Evolutionary conservation across 2,113 vertebrate genomes (phyloP).

Genomic region (Muntiacus muntjak): DNA sequence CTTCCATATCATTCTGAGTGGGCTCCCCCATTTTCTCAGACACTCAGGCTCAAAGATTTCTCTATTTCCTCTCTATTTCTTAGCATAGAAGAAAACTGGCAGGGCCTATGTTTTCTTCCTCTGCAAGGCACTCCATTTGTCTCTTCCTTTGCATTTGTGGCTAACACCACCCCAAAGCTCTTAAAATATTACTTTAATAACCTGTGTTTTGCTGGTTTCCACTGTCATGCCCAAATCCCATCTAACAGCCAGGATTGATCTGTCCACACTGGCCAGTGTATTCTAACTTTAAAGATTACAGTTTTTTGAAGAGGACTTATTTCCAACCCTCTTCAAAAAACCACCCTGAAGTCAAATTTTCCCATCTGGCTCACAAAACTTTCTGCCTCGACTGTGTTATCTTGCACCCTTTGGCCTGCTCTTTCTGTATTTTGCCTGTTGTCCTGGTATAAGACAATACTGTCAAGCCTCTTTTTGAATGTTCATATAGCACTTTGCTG

Average conservation of each 20-base stretch:
- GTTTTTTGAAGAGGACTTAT: not conserved
- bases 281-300: not conserved
- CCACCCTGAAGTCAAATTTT: not conserved
- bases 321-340: not conserved
- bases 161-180: not conserved
- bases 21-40: not conserved
- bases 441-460: not conserved
- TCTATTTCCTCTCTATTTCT: not conserved
- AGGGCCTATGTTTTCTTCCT: not conserved
- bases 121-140: not conserved
- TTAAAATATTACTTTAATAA: not conserved
- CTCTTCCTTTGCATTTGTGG: not conserved
- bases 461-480: not conserved
- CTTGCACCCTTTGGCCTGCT: not conserved
- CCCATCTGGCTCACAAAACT: not conserved
- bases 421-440: not conserved
- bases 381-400: not conserved
- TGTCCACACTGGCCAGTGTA: not conserved
- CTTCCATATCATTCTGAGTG: not conserved
- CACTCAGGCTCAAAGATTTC: not conserved
- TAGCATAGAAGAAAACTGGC: not conserved
- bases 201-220: not conserved
- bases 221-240: not conserved
- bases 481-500: not conserved
- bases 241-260: not conserved